phyloP scores from a whole-genome alignment of 2,888 invertebrate species.

The Phyllotreta striolata region DNA sequence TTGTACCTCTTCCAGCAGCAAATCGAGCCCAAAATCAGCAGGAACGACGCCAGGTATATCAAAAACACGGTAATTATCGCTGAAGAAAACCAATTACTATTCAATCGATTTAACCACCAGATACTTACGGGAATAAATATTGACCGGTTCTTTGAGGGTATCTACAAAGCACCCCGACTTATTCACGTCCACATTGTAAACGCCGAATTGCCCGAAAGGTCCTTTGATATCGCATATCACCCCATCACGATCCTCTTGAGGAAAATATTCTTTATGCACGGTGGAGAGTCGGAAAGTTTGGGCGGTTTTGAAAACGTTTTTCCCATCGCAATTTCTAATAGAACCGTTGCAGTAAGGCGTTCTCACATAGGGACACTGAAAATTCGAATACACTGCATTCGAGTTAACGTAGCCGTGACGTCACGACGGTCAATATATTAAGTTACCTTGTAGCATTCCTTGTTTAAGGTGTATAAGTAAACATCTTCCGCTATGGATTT shows the following conservation, averaged over 20 bases:
- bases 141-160: slow-evolving; percentile 47
- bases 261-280: slow-evolving; percentile 41
- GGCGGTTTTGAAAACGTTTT: slow-evolving; percentile 40
- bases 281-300: slow-evolving; percentile 41
- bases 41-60: slow-evolving; percentile 52
- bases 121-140: slow-evolving; percentile 48
- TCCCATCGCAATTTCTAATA: slow-evolving; percentile 15
- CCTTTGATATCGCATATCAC: slow-evolving; percentile 46
- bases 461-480: slow-evolving; percentile 45
- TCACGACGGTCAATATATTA: not conserved
- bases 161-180: slow-evolving; percentile 41
- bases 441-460: slow-evolving; percentile 48
- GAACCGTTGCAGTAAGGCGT: slow-evolving; percentile 23
- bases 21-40: slow-evolving; percentile 45
- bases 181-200: slow-evolving; percentile 46
- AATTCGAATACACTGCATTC: slow-evolving; percentile 1
- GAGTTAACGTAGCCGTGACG: not conserved
- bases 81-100: slow-evolving; percentile 43
- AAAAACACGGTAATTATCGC: slow-evolving; percentile 60
- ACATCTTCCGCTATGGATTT: slow-evolving; percentile 34
- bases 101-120: too few species aligned
- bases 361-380: slow-evolving; percentile 36
- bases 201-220: slow-evolving; percentile 50
- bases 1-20: slow-evolving; percentile 41
- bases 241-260: slow-evolving; percentile 35